Base-by-base conservation (phyloP, 1,140 invertebrate species). In the Orius insidiosus region DNA sequence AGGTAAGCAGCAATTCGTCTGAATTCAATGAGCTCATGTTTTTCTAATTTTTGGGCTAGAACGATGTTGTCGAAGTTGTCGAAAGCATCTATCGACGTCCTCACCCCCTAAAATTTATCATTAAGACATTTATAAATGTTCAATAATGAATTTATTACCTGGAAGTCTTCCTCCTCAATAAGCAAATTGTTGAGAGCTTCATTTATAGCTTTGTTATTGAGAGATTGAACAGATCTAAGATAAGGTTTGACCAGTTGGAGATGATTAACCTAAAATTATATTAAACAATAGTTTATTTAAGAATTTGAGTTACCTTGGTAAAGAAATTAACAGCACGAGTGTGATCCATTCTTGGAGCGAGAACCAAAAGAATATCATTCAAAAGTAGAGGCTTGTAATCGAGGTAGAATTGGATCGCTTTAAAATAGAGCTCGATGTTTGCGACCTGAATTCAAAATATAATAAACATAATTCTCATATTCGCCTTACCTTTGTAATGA, bases 11-110 rank as follows among this genome's bases (percentile, higher is more conserved):
- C 93, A 61, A 99, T 98, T 56, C 95, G 77, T 65, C 96, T 74
- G 66, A 99, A 99, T 67, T 98, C 96, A 40, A 95, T 95, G 34
- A 98, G 70, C 65, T 98, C 93, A 61, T 99, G 95, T 65, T 95
- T 96, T 65, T 99, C 94, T 13, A 98, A 67, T 59, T 86, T 85
- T 65, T 98, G 92, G 3, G 95, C 95, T 46, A 98, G 66, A 2
- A 87, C 81, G 57, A 99, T 98, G 55, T 94, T 98, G 68, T 99
- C 95, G 65, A 98, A 98, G 64, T 99, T 98, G 63, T 98, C 90
- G 62, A 97, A 98, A 0, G 92, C 92, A 64, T 98, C 94, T 58
- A 99, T 98, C 33, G 92, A 97, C 44, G 90, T 90, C 46, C 90
- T 70, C 46, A 99, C 66, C 39, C n/a, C n/a, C n/a, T n/a, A n/a